phyloP scores from a whole-genome alignment of 2,888 invertebrate genomes.

The Napeogenes sylphis region DNA sequence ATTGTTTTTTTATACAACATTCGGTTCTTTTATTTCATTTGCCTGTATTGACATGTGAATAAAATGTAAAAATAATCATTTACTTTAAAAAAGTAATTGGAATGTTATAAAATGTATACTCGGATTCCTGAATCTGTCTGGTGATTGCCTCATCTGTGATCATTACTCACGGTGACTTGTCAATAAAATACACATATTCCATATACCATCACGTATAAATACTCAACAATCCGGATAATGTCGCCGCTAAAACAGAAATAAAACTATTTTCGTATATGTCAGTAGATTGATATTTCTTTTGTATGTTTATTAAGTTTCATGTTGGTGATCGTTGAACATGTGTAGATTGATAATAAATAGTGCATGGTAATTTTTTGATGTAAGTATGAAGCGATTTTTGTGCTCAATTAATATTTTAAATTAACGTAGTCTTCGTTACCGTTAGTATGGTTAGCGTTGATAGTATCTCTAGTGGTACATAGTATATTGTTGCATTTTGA shows the following conservation, averaged over 20 bases:
- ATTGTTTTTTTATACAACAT: constrained; percentile 23
- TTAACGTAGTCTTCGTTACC: constrained; percentile 7
- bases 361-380: constrained; percentile 4
- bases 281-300: constrained; percentile 1
- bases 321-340: neutral
- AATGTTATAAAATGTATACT: neutral
- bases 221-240: constrained; percentile 1
- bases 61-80: neutral
- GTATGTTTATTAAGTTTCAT: neutral
- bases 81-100: constrained; percentile 1
- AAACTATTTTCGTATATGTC: constrained; percentile 1
- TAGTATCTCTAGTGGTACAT: neutral
- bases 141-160: neutral
- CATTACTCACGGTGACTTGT: neutral
- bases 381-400: constrained; percentile 6
- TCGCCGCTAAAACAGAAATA: neutral
- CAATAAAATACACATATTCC: neutral
- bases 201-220: neutral
- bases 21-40: constrained; percentile 24
- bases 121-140: neutral
- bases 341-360: neutral
- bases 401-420: constrained; percentile 7
- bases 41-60: constrained; percentile 15
- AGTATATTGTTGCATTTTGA: too few relatives aligned
- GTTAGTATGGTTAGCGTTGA: neutral